phyloP scores from a whole-genome alignment of 2,797 vertebrate genomes.

The Sorex maritimensis region DNA sequence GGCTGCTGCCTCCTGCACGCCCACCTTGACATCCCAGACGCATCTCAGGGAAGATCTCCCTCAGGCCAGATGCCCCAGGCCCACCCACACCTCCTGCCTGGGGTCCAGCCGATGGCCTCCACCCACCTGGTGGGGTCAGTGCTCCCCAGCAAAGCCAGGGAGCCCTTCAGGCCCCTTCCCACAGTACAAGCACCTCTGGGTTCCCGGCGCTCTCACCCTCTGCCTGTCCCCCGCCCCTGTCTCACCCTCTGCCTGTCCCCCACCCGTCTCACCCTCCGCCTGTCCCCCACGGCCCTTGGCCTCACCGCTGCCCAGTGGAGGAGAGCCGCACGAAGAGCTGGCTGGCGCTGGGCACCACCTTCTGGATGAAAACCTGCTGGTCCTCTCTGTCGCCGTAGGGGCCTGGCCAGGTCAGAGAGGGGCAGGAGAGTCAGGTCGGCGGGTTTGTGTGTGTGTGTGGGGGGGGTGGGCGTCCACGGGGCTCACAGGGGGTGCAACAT shows the following conservation, averaged over 20 bases:
- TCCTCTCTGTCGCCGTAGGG: constrained; percentile 96
- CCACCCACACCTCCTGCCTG: neutral
- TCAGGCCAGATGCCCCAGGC: too few species aligned
- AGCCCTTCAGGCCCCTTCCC: neutral
- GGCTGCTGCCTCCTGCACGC: too few species aligned
- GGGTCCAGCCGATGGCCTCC: neutral
- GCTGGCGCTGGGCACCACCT: constrained; percentile 95
- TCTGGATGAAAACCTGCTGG: constrained; percentile 97
- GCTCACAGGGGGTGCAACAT: neutral
- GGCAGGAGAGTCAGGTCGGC: too few species aligned
- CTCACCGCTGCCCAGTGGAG: constrained; percentile 96
- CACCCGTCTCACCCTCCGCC: too few species aligned
- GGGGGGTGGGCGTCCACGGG: neutral
- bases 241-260: neutral
- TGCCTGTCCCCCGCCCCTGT: too few species aligned
- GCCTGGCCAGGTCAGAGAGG: constrained; percentile 87
- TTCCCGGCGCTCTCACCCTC: neutral
- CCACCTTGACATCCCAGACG: too few species aligned
- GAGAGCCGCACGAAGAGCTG: constrained; percentile 95
- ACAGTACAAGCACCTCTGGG: too few species aligned
- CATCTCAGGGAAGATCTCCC: too few species aligned
- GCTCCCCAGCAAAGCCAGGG: neutral
- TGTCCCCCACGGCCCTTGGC: too few species aligned
- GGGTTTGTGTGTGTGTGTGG: too few species aligned
- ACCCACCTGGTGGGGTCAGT: too few species aligned